Conservation (phyloP, 1,140 invertebrate species). For the Saccostrea cuccullata region DNA sequence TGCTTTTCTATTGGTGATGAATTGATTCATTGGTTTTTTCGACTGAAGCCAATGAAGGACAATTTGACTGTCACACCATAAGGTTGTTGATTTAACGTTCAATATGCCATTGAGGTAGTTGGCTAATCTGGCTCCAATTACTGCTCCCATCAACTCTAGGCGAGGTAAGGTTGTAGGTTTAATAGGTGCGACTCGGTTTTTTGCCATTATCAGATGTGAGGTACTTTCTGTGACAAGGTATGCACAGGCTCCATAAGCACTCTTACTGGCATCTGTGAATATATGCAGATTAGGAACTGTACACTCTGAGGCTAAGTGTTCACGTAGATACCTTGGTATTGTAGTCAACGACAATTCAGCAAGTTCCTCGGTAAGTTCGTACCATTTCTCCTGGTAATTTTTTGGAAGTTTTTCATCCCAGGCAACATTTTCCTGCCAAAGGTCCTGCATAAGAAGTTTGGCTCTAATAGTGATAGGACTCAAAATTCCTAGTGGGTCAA, state of each 20-base stretch:
- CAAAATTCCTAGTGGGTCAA: too few species aligned
- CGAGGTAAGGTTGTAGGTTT: not conserved
- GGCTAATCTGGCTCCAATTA: conserved; percentile 49
- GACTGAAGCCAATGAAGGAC: too few species aligned
- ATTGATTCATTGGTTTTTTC: too few species aligned
- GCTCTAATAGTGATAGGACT: conserved; percentile 43
- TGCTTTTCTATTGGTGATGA: too few species aligned
- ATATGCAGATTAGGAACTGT: conserved; percentile 21
- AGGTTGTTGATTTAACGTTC: not conserved
- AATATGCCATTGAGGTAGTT: conserved; percentile 38
- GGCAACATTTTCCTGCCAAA: conserved; percentile 47
- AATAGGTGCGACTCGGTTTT: conserved; percentile 45
- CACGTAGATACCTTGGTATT: conserved; percentile 41
- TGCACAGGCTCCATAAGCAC: conserved; percentile 7
- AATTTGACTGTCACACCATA: too few species aligned
- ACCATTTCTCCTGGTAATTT: conserved; percentile 1
- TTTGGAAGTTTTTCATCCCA: conserved; percentile 48
- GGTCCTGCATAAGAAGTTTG: conserved; percentile 50
- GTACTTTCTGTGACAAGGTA: not conserved
- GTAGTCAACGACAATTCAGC: not conserved
- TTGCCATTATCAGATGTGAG: conserved; percentile 45
- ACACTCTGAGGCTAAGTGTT: not conserved
- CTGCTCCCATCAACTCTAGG: too few species aligned
- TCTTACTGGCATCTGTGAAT: conserved; percentile 41
- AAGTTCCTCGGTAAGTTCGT: not conserved